phyloP scores from a whole-genome alignment of 2,113 vertebrate species.

The Rhinoderma darwinii region DNA sequence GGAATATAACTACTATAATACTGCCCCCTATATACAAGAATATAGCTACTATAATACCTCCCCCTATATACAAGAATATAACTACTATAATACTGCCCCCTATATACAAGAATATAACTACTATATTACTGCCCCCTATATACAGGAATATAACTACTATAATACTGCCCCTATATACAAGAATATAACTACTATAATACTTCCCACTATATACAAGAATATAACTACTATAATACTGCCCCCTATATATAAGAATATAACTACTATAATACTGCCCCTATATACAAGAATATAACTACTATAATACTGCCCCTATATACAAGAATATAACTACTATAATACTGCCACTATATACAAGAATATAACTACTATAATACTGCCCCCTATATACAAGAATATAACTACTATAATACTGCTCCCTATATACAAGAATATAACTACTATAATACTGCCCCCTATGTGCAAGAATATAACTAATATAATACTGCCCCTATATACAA shows the following conservation, averaged over 20 bases:
- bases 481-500: not conserved
- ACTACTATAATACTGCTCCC: slow-evolving; percentile 15
- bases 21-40: not conserved
- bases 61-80: not conserved
- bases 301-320: slow-evolving; percentile 11
- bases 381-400: slow-evolving; percentile 3
- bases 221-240: too few species aligned
- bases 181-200: slow-evolving; percentile 7
- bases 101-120: slow-evolving; percentile 1
- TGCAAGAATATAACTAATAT: slow-evolving; percentile 4
- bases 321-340: slow-evolving; percentile 16
- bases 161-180: not conserved
- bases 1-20: slow-evolving; percentile 3
- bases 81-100: not conserved
- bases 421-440: not conserved
- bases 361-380: slow-evolving; percentile 1
- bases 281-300: slow-evolving; percentile 13
- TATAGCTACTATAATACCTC: not conserved
- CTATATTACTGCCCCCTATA: not conserved
- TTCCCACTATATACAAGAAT: too few species aligned
- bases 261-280: too few species aligned
- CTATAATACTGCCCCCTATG: not conserved
- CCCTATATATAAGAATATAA: too few species aligned
- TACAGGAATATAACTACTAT: slow-evolving; percentile 5
- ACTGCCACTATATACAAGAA: not conserved